Evolutionary conservation across 2,888 invertebrate species (phyloP).

Genomic region (Agrochola circellaris): DNA sequence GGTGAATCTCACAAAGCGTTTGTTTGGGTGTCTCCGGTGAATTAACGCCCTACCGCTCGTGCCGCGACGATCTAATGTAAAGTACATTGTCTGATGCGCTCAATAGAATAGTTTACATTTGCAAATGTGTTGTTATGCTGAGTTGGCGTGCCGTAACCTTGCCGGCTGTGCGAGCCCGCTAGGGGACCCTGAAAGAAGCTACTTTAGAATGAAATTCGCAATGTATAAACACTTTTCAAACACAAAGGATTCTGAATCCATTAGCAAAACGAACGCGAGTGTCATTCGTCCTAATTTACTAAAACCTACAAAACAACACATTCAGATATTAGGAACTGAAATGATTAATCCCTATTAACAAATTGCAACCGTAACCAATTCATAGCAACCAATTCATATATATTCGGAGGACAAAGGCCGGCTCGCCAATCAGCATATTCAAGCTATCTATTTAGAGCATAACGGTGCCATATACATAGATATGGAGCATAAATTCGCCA

Average conservation of each 20-base stretch:
- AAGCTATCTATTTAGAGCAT: conserved; percentile 63
- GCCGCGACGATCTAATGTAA: conserved; percentile 65
- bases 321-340: conserved; percentile 47
- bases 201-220: conserved; percentile 24
- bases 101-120: conserved; percentile 67
- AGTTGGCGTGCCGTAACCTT: conserved; percentile 48
- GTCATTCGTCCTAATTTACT: conserved; percentile 42
- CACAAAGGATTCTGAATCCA: conserved; percentile 31
- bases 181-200: conserved; percentile 38
- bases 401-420: conserved; percentile 58
- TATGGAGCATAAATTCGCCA: conserved; percentile 74
- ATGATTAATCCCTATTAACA: conserved; percentile 57
- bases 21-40: conserved; percentile 88
- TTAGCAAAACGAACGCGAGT: conserved; percentile 6
- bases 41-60: conserved; percentile 76
- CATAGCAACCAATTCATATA: conserved; percentile 60
- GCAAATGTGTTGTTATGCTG: conserved; percentile 55
- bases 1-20: conserved; percentile 86
- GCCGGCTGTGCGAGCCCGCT: conserved; percentile 21
- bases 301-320: conserved; percentile 34
- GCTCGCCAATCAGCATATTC: conserved; percentile 64
- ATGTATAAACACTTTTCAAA: conserved; percentile 13
- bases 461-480: conserved; percentile 58
- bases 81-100: conserved; percentile 67
- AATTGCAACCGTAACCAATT: conserved; percentile 61